Evolutionary conservation across 2,888 invertebrate genomes (phyloP).

Genomic region (Ochropleura plecta): DNA sequence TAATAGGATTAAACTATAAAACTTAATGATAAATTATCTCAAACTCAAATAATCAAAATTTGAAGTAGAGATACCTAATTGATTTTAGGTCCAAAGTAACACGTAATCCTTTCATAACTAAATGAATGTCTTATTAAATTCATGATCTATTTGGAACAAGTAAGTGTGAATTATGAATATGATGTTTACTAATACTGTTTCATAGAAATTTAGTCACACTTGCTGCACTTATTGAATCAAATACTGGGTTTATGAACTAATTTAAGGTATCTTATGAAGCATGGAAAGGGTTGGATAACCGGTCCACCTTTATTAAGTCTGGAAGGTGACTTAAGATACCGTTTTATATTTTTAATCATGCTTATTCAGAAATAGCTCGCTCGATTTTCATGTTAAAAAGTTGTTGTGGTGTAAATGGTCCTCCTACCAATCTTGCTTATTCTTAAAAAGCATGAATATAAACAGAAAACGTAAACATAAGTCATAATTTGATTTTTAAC

Average conservation of each 20-base stretch:
- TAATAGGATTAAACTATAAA: not conserved
- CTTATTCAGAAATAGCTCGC: not conserved
- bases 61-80: not conserved
- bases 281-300: slow-evolving; percentile 8
- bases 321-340: slow-evolving; percentile 18
- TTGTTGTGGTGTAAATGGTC: not conserved
- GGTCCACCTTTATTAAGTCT: slow-evolving; percentile 1
- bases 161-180: slow-evolving; percentile 3
- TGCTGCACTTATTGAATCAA: not conserved
- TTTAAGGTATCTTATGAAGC: not conserved
- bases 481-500: not conserved
- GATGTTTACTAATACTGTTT: slow-evolving; percentile 16
- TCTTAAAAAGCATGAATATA: too few species aligned
- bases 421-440: too few species aligned
- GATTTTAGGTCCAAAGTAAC: not conserved
- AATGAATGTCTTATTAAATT: not conserved
- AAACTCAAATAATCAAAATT: not conserved
- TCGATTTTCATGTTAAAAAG: not conserved
- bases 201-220: slow-evolving; percentile 8
- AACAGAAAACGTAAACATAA: too few species aligned
- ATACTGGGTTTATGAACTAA: slow-evolving; percentile 22
- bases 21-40: not conserved
- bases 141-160: not conserved
- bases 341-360: not conserved
- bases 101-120: not conserved